phyloP scores from a whole-genome alignment of 35 echinoderm and acorn worm species.

The Eucidaris tribuloides region DNA sequence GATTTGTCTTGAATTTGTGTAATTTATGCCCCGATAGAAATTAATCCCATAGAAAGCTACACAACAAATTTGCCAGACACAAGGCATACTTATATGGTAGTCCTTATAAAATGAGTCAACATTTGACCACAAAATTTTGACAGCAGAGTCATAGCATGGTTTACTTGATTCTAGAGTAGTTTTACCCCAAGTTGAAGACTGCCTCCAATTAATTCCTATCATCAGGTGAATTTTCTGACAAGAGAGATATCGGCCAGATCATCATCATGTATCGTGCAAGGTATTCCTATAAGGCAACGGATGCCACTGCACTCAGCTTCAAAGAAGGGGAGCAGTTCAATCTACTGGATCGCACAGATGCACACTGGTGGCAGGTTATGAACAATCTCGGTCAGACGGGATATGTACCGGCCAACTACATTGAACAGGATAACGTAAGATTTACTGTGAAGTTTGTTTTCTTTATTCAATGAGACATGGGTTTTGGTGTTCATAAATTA shows the following conservation, averaged over 20 bases:
- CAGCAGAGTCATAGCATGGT: too few species aligned
- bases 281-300: conserved; percentile 51
- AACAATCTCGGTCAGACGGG: conserved; percentile 62
- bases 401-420: conserved; percentile 85
- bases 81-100: too few species aligned
- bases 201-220: too few species aligned
- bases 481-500: background rate
- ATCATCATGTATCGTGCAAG: conserved; percentile 77
- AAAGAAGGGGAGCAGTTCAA: conserved; percentile 72
- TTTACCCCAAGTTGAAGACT: too few species aligned
- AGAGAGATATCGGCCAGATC: background rate
- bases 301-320: conserved; percentile 59
- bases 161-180: too few species aligned
- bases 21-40: too few species aligned
- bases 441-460: background rate
- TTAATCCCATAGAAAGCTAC: too few species aligned
- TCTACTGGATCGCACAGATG: conserved; percentile 64
- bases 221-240: too few species aligned
- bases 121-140: too few species aligned
- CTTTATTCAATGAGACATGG: background rate
- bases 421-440: conserved; percentile 69
- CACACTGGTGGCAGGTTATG: conserved; percentile 90
- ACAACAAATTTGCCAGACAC: too few species aligned
- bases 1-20: too few species aligned
- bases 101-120: too few species aligned